These are phyloP conservation scores for Onchidella celtica DNA, from an alignment of 2,888 invertebrate genomes.

Conservation along the genomic window DNA sequence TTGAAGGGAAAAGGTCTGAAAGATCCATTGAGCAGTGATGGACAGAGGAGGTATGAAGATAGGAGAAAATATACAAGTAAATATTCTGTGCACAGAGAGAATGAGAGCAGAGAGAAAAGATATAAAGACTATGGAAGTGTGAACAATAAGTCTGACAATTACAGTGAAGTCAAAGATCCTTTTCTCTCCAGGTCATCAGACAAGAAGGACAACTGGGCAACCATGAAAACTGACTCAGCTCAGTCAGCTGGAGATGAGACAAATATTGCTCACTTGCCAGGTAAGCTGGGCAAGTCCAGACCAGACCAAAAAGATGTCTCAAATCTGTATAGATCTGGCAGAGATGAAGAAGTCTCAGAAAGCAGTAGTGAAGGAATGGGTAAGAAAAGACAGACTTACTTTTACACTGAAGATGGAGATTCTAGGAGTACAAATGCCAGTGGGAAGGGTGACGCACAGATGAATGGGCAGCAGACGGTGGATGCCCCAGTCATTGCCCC, in stretches of 20 bases:
- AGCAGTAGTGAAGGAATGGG: not conserved
- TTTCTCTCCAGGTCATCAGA: not conserved
- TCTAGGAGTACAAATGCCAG: not conserved
- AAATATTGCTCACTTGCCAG: not conserved
- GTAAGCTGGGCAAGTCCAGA: no score
- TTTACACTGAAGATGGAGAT: not conserved
- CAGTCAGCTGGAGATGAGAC: not conserved
- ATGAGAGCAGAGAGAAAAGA: not conserved
- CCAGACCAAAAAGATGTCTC: no score
- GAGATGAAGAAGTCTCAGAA: no score
- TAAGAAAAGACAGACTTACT: not conserved
- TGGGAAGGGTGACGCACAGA: no score
- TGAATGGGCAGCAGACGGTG: no score
- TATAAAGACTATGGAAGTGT: not conserved
- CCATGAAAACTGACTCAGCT: no score
- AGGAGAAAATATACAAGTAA: no score
- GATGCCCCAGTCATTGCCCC: not conserved
- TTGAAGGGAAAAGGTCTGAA: no score
- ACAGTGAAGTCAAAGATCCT: not conserved
- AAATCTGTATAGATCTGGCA: no score
- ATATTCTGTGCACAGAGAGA: no score
- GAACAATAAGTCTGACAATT: not conserved
- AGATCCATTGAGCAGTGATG: no score
- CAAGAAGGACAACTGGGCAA: not conserved
- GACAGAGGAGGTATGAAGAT: no score